These are phyloP conservation scores for Drosophila orena DNA, from an alignment of 1,140 invertebrate species.

Conservation along the genomic window DNA sequence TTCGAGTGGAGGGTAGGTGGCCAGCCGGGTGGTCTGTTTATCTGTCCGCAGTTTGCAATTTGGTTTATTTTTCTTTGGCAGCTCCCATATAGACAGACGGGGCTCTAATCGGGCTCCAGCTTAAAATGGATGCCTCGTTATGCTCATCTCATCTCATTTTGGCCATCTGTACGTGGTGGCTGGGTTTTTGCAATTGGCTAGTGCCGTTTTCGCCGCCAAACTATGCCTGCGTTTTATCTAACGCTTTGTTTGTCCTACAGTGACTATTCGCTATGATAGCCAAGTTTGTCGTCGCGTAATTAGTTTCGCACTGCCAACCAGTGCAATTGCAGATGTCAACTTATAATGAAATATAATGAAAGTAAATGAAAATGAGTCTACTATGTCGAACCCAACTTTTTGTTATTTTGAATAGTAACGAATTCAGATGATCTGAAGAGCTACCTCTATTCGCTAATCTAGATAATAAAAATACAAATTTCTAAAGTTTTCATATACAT, in stretches of 20 bases:
- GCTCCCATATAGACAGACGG: conserved; percentile 11
- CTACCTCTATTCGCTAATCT: too few species aligned
- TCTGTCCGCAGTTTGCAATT: conserved; percentile 56
- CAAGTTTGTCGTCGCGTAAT: background rate
- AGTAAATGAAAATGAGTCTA: background rate
- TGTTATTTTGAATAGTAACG: too few species aligned
- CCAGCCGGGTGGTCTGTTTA: background rate
- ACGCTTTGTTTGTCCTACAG: conserved; percentile 29
- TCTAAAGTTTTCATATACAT: too few species aligned
- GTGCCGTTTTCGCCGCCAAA: conserved; percentile 53
- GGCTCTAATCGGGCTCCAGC: conserved; percentile 16
- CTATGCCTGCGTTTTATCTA: conserved; percentile 70
- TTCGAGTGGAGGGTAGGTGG: background rate
- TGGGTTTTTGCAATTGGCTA: conserved; percentile 64
- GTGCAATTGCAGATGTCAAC: background rate
- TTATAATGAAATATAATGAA: too few species aligned
- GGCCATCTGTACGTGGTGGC: background rate
- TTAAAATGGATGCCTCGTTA: conserved; percentile 33
- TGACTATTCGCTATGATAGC: background rate
- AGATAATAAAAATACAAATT: too few species aligned
- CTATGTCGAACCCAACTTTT: too few species aligned
- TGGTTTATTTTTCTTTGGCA: conserved; percentile 65
- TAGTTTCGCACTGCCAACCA: background rate
- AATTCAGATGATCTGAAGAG: too few species aligned
- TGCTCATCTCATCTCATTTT: conserved; percentile 26